Percentiles rank a stretch among this genome's conserved stretches.
Conservation (phyloP, 2,888 invertebrate genomes). For the Archaeoteleia sp. region DNA sequence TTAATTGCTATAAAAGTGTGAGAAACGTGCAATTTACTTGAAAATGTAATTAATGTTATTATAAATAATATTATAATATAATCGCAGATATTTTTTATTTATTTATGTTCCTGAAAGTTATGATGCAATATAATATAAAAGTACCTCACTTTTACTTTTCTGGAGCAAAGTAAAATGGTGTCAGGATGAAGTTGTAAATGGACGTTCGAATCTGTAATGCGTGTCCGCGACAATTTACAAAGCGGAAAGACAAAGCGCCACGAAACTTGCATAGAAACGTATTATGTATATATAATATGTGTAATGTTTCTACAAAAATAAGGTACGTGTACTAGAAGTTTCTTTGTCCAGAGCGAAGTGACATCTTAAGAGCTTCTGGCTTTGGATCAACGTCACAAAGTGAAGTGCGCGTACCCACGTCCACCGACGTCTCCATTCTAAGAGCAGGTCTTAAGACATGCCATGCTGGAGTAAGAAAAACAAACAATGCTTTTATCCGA, state of each 20-base stretch:
- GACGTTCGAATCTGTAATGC: conserved; percentile 1
- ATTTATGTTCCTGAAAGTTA: too few relatives aligned
- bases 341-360: conserved; percentile 39
- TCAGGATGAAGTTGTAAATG: conserved; percentile 1
- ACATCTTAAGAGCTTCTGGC: conserved; percentile 36
- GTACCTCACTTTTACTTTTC: not conserved
- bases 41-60: too few relatives aligned
- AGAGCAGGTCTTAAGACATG: conserved; percentile 2
- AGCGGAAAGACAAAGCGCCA: conserved; percentile 3
- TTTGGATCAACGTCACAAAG: conserved; percentile 31
- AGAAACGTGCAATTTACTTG: too few relatives aligned
- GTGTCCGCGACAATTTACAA: conserved; percentile 7
- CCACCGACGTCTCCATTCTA: conserved; percentile 6
- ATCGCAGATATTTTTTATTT: too few relatives aligned
- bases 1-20: too few relatives aligned
- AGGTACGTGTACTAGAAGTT: conserved; percentile 35
- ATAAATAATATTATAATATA: too few relatives aligned
- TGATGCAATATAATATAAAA: not conserved
- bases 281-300: conserved; percentile 14
- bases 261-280: not conserved
- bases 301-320: too few relatives aligned
- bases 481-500: not conserved
- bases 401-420: conserved; percentile 15
- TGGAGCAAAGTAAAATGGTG: not conserved
- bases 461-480: not conserved